These are phyloP conservation scores for Atethmia centrago DNA, from an alignment of 2,888 invertebrate genomes.

Conservation along the genomic window DNA sequence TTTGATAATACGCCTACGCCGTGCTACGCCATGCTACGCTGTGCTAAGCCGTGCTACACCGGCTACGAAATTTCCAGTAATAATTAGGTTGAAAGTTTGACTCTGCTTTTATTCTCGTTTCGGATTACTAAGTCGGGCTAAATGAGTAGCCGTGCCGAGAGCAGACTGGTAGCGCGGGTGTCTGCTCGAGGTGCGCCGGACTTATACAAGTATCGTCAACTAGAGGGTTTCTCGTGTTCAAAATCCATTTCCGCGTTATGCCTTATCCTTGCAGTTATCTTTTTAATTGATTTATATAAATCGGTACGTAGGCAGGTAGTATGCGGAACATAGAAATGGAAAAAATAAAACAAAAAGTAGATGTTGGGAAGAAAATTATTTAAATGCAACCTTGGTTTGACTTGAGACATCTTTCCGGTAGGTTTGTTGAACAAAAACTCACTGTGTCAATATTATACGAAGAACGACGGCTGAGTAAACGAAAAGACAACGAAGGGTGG, in stretches of 20 bases:
- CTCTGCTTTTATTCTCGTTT: not conserved
- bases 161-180: too few relatives aligned
- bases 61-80: not conserved
- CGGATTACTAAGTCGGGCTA: not conserved
- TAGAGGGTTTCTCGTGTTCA: not conserved
- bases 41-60: slow-evolving; percentile 31
- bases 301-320: not conserved
- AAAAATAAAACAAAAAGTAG: not conserved
- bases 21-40: slow-evolving; percentile 30
- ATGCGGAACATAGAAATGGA: not conserved
- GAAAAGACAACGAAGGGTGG: slow-evolving; percentile 76
- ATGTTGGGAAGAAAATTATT: slow-evolving; percentile 2
- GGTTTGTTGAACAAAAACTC: slow-evolving; percentile 64
- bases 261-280: not conserved
- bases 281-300: not conserved
- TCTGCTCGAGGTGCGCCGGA: not conserved
- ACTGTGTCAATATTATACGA: slow-evolving; percentile 76
- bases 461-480: slow-evolving; percentile 75
- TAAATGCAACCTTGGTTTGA: slow-evolving; percentile 22
- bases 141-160: not conserved
- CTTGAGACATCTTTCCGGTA: slow-evolving; percentile 32
- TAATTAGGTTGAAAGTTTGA: not conserved
- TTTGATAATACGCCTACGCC: slow-evolving; percentile 14
- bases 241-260: not conserved
- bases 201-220: not conserved